These are phyloP conservation scores for Chiroxiphia lanceolata DNA, from an alignment of 2,797 vertebrate genomes.

Conservation along the genomic window DNA sequence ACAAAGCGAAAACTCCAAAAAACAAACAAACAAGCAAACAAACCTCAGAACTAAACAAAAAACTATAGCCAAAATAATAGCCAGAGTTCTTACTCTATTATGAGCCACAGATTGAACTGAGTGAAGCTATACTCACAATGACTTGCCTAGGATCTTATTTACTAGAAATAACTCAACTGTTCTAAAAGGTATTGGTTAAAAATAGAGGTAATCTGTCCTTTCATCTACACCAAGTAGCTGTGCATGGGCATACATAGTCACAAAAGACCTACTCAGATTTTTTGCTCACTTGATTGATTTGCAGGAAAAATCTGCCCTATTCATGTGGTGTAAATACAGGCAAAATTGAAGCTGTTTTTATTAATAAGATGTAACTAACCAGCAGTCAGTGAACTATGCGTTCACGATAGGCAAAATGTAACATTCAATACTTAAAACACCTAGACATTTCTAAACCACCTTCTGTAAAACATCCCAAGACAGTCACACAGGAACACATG, in stretches of 20 bases:
- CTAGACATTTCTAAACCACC: neutral
- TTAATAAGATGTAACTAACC: neutral
- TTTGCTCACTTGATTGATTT: neutral
- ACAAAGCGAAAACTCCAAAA: neutral
- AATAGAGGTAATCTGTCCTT: too few species aligned
- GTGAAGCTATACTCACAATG: too few species aligned
- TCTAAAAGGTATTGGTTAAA: too few species aligned
- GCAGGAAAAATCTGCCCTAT: neutral
- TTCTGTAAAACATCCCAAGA: too few species aligned
- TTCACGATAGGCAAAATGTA: neutral
- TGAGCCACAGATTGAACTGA: too few species aligned
- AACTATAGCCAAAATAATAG: neutral
- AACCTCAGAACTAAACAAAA: neutral
- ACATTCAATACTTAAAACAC: neutral
- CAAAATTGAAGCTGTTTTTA: neutral
- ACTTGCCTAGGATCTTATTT: too few species aligned
- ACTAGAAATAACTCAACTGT: too few species aligned
- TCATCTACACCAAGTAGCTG: too few species aligned
- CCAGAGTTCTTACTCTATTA: too few species aligned
- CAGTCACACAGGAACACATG: neutral
- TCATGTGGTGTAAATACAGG: neutral
- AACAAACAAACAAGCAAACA: neutral
- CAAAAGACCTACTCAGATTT: neutral
- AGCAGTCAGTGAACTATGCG: neutral
- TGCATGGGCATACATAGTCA: too few species aligned